Base-by-base conservation (phyloP, 92 coral and sea anemone species). In the Porites cylindrica region DNA sequence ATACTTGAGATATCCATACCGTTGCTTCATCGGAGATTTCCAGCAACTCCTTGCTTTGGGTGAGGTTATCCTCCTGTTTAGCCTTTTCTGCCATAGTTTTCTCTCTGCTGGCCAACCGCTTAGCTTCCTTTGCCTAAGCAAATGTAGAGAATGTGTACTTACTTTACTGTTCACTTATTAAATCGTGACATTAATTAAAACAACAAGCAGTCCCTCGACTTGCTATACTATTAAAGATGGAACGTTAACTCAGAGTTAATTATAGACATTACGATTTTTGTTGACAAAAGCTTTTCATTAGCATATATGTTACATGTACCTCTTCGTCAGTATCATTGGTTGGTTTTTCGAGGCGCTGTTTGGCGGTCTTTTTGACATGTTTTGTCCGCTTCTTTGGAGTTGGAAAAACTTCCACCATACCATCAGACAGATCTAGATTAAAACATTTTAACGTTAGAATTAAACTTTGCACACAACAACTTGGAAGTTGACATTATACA, bases 341-440 rank as follows among this genome's bases (percentile, higher is more conserved):
- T 24, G 66, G 26, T 20, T 60, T 82, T 24, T 82, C 79, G 10
- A 60, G 59, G 51, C 86, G 79, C 6, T 24, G 73, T 82, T 71
- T 69, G 86, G 86, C 79, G 79, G 78, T 71, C 86, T 54, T 82
- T 82, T 82, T 82, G 56, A 73, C 79, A 72, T 17, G 59, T 70
- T 82, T 52, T 4, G 56, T 82, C 32, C 32, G 86, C 64, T 82
- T 71, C 70, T 72, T 70, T 54, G 10, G 38, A 3, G 56, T 58
- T 21, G 78, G 77, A 51, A n/a, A 82, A 70, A 58, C 86, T 21
- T 72, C 67, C 75, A 58, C 29, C 26, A 59, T 69, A 12, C 19
- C 81, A 76, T 60, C 81, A 59, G 81, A 76, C 21, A 76, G 12
- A n/a, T 29, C 11, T 23, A 68, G n/a, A n/a, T n/a, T n/a, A n/a